These are phyloP conservation scores for Luscinia megarhynchos DNA, from an alignment of 2,797 vertebrate genomes.

Conservation along the genomic window DNA sequence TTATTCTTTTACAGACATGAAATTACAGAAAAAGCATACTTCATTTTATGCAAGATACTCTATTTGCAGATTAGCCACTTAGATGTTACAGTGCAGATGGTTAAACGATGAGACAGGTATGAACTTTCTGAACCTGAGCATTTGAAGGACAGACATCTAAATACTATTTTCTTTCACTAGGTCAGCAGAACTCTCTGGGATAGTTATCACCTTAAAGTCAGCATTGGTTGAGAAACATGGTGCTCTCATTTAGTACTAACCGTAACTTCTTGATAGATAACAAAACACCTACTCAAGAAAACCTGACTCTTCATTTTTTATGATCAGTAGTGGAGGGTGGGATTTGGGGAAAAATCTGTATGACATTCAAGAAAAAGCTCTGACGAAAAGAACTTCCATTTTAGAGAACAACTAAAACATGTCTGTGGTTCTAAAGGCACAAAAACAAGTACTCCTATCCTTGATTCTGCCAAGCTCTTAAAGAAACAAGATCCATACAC, in stretches of 20 bases:
- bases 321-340: neutral
- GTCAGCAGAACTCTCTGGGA: neutral
- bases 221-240: neutral
- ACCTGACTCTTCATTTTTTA: neutral
- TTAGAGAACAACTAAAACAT: neutral
- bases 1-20: neutral
- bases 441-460: neutral
- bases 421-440: neutral
- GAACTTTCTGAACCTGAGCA: neutral
- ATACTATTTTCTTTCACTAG: neutral
- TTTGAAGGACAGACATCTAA: neutral
- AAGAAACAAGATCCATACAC: neutral
- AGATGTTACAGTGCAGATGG: neutral
- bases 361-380: neutral
- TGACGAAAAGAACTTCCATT: neutral
- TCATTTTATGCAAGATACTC: neutral
- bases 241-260: neutral
- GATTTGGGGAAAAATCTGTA: neutral
- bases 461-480: neutral
- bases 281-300: neutral
- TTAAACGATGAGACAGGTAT: neutral
- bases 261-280: neutral
- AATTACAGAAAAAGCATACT: neutral
- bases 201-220: neutral
- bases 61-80: neutral